Evolutionary conservation across 2,113 vertebrate genomes (phyloP), one percentile per base, ranked within the genome.

Genomic region (Lophura nycthemera): DNA sequence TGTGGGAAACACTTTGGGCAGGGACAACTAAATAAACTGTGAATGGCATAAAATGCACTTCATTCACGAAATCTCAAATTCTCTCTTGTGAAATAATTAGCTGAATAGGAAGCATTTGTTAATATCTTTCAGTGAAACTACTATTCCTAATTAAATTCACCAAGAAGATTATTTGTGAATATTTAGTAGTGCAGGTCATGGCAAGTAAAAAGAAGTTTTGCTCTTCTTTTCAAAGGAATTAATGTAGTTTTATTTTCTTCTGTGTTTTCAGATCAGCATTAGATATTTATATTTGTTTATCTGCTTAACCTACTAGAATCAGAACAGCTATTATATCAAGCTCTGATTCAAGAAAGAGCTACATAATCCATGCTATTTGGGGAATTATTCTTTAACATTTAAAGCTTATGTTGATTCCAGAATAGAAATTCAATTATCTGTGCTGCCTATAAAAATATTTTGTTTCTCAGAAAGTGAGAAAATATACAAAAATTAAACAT

Each of bases 341-440:
- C 12, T 76, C 21, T 88, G 38, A 64, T 57, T 64, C 66, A 91
- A 75, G 57, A 70, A 64, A 73, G 16, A 75, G 25, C 27, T 67
- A 79, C 83, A 78, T 1, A 88, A 40, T 52, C n/a, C 75, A 17
- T 25, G 8, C 11, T 88, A 40, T 86, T 89, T 92, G 21, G 24
- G 21, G 30, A 74, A 86, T 90, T 82, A 76, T 57, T 6, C 9
- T 85, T 74, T 52, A 81, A 64, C 8, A 61, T 73, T 86, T 91
- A 85, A 93, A 66, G 14, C 25, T 88, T 76, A 38, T 71, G 77
- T 61, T 79, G 25, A 64, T 81, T 91, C 48, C 59, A 92, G 63
- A 83, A 92, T 17, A 81, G 47, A 94, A 92, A 93, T 93, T 93
- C 29, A 93, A 61, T 93, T 93, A 88, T 67, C 30, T 67, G 2